Evolutionary conservation across 2,113 vertebrate genomes (phyloP), one percentile per base, ranked within the genome.

Genomic region (Pedionomus torquatus): DNA sequence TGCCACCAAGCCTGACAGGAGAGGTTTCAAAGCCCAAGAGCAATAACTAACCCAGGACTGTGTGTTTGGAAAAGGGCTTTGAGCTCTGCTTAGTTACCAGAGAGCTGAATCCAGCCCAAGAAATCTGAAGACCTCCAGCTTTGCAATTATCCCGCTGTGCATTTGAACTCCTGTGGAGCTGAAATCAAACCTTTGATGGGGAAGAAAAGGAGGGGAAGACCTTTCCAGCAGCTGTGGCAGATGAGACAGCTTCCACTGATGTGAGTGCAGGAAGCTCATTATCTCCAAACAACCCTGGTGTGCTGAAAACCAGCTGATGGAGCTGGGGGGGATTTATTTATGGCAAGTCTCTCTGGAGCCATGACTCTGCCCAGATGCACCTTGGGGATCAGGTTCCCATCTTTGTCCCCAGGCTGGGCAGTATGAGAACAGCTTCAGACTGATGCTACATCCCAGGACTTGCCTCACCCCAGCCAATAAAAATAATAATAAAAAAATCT

Each of bases 341-440:
- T 33, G 35, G 31, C 26, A 35, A 14, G 11, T 61, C 19, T 30
- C n/a, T 48, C 58, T 44, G 33, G 35, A 79, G 19, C 51, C 72
- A 49, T 0, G 2, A 17, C 71, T 66, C 52, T 57, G 31, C 41
- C 35, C 43, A 72, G 57, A 23, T 0, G 0, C 16, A 64, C 83
- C 37, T 44, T 82, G 20, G 24, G 44, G 51, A 41, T 31, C 37
- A 23, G 64, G 52, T 60, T 37, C 57, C 55, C 28, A 14, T 44
- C 49, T 48, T 12, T 58, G 58, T 44, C 33, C 35, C 23, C 33
- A 18, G 44, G 10, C 48, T 63, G 43, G 33, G 37, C 48, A 49
- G 9, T 49, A 17, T 26, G 19, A 77, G 49, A 44, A 33, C 43
- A 44, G 35, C 43, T 76, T 82, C 26, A 39, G 9, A 13, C 21